Base-by-base conservation (phyloP, 2,888 invertebrate species). In the Ichneumoninae sp. region DNA sequence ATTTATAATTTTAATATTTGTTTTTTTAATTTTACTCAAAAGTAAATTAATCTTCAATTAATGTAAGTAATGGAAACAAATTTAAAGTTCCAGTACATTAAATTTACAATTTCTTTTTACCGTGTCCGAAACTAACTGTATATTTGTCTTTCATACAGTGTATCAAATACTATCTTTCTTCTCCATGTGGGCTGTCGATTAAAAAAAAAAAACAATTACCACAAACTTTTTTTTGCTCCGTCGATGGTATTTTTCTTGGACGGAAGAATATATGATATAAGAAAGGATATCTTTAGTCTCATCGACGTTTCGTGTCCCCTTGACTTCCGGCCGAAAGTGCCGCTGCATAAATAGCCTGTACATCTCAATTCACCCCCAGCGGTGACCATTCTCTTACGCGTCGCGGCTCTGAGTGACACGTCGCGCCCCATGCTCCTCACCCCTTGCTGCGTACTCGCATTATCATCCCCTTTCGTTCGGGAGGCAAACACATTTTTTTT, bases 301-400 rank as follows among this genome's bases (percentile, higher is more conserved):
- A 33, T 62, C 33, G 62, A 62, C 66, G 65, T 19, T 22, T 44
- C 57, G 36, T 36, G 65, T 60, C 52, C 83, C 82, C 79, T 82
- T 76, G 80, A 89, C 89, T 90, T 90, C 89, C 88, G 88, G 87
- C 86, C 85, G 88, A 89, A 89, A 91, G 90, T 90, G 89, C 84
- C 88, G 89, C 83, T 92, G 92, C 91, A 92, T 92, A 92, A 92
- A 92, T 91, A 90, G 90, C 90, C 90, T 87, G 89, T 92, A 90
- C 90, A 90, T 92, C 92, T 93, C 92, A 91, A 91, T 91, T 91
- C 90, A 90, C 91, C 92, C 91, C 91, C 90, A 90, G 78, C 87
- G 85, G 90, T 78, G 77, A 83, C 70, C 80, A 84, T 85, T 78
- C 75, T 83, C 82, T 82, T 82, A 71, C 83, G 80, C 78, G 78